Percentiles rank a stretch among this genome's conserved stretches.
Evolutionary conservation across 2,888 invertebrate species (phyloP).

Genomic region (Unio pictorum): DNA sequence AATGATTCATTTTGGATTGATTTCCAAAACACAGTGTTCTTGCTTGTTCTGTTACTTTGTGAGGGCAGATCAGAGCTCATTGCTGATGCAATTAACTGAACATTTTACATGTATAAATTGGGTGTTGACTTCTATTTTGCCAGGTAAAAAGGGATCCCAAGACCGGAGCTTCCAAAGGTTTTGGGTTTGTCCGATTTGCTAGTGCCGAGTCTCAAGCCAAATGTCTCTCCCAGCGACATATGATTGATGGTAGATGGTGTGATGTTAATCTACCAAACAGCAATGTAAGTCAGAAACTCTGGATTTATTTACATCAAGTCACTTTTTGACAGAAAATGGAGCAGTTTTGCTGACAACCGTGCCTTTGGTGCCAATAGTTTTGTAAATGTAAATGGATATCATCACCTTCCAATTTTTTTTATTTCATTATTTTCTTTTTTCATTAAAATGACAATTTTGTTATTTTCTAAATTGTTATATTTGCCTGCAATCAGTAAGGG

Average conservation of each 20-base stretch:
- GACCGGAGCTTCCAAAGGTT: slow-evolving; percentile 98
- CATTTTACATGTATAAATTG: not conserved
- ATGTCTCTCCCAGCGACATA: slow-evolving; percentile 93
- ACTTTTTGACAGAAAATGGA: not conserved
- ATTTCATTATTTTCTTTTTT: too few relatives aligned
- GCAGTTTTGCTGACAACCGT: not conserved
- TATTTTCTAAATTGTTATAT: too few relatives aligned
- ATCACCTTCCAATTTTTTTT: not conserved
- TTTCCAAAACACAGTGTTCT: too few relatives aligned
- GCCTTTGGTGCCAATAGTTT: not conserved
- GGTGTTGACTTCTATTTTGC: slow-evolving; percentile 7
- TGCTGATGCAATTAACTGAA: too few relatives aligned
- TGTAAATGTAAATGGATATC: not conserved
- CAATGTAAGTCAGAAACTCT: slow-evolving; percentile 76
- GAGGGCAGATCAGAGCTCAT: too few relatives aligned
- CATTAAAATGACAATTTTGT: too few relatives aligned
- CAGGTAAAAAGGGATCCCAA: slow-evolving; percentile 64
- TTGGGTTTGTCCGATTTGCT: slow-evolving; percentile 97
- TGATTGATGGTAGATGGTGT: slow-evolving; percentile 98
- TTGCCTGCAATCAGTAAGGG: too few relatives aligned
- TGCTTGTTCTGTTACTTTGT: too few relatives aligned
- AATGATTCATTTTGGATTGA: too few relatives aligned
- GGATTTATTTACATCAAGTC: not conserved
- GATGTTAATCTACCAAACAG: slow-evolving; percentile 99
- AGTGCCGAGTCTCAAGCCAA: slow-evolving; percentile 96